These are phyloP conservation scores for Sebastes baramenuke DNA, from an alignment of 2,797 vertebrate genomes.

Conservation along the genomic window DNA sequence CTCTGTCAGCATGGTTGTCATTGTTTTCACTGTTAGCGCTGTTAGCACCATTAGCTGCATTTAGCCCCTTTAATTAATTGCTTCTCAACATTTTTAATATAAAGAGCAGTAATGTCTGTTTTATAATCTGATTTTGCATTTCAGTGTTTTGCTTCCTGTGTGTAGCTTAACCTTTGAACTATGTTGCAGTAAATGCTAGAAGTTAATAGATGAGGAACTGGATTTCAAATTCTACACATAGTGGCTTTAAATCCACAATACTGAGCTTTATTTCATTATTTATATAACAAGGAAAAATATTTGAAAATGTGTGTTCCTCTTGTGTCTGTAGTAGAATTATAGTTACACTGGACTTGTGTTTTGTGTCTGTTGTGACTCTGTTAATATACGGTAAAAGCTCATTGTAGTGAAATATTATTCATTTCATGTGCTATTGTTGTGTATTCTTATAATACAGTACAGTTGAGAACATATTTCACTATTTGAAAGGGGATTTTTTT, in stretches of 20 bases:
- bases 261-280: no score
- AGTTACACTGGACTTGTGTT: rapidly evolving
- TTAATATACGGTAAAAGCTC: background rate
- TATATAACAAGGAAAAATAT: no score
- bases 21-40: no score
- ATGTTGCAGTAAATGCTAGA: no score
- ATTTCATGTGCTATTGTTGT: background rate
- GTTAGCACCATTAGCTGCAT: no score
- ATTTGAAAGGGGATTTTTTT: background rate
- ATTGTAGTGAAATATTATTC: background rate
- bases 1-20: no score
- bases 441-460: background rate
- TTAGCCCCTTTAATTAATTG: no score
- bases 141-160: background rate
- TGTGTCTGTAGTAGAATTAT: no score
- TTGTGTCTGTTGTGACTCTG: background rate
- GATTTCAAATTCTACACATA: no score
- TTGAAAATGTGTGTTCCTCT: no score
- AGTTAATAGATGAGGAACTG: no score
- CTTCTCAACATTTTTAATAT: background rate
- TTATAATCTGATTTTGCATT: background rate
- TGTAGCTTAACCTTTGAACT: rapidly evolving
- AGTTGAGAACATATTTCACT: background rate
- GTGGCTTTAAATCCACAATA: no score
- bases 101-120: background rate